phyloP scores from a whole-genome alignment of 2,888 invertebrate genomes.

The Trisateles emortualis region DNA sequence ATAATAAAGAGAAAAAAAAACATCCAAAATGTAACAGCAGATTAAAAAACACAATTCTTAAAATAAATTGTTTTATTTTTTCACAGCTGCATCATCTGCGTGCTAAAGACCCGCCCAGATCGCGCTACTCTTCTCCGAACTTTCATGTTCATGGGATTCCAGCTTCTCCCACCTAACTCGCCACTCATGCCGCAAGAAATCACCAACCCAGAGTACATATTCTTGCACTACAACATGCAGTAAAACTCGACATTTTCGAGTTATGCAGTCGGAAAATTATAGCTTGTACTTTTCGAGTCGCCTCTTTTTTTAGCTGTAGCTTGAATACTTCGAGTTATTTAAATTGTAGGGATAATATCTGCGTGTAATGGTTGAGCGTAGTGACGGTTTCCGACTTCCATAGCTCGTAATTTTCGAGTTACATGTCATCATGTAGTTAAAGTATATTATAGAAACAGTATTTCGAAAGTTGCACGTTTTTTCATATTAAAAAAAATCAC shows the following conservation, averaged over 20 bases:
- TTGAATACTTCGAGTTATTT: constrained; percentile 15
- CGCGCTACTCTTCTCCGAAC: constrained; percentile 96
- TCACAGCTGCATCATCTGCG: constrained; percentile 88
- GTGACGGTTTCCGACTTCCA: constrained; percentile 19
- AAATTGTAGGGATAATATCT: background rate
- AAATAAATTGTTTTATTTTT: background rate
- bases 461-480: constrained; percentile 55
- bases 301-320: constrained; percentile 2
- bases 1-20: too few relatives aligned
- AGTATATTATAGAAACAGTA: constrained; percentile 54
- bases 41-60: too few relatives aligned
- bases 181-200: constrained; percentile 80
- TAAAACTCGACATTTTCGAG: constrained; percentile 51
- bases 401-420: constrained; percentile 42
- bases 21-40: too few relatives aligned
- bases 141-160: constrained; percentile 99
- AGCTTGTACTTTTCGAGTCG: constrained; percentile 37
- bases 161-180: constrained; percentile 94
- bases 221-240: constrained; percentile 83
- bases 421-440: constrained; percentile 13
- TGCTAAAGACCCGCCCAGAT: constrained; percentile 94
- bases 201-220: constrained; percentile 87
- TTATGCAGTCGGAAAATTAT: constrained; percentile 34
- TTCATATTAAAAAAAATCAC: constrained; percentile 49
- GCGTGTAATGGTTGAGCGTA: background rate